Evolutionary conservation across 2,888 invertebrate genomes (phyloP).

Genomic region (Mesochorus sp.): DNA sequence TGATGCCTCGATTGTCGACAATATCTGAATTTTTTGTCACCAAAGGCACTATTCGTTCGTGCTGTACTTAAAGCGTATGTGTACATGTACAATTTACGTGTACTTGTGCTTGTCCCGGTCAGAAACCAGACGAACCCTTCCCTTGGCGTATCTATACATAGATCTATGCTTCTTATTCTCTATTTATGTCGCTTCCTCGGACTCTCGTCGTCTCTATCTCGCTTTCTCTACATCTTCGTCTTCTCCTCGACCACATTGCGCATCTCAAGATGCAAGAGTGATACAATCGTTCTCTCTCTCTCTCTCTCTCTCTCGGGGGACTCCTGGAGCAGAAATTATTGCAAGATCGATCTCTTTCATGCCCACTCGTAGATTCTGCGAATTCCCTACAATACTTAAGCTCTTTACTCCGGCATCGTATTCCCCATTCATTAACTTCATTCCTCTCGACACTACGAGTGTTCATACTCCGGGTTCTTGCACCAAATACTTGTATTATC

Average conservation of each 20-base stretch:
- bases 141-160: constrained; percentile 65
- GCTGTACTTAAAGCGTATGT: constrained; percentile 14
- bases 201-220: constrained; percentile 51
- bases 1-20: background rate
- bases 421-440: constrained; percentile 45
- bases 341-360: constrained; percentile 45
- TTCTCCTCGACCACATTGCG: constrained; percentile 31
- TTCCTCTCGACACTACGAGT: background rate
- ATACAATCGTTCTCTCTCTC: background rate
- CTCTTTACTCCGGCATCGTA: background rate
- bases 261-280: constrained; percentile 30
- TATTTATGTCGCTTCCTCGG: constrained; percentile 55
- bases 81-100: constrained; percentile 4
- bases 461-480: background rate
- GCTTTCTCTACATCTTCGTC: constrained; percentile 37
- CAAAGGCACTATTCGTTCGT: background rate
- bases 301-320: background rate
- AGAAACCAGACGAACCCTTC: constrained; percentile 63
- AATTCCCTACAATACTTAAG: constrained; percentile 34
- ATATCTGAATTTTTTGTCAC: background rate
- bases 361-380: constrained; percentile 21
- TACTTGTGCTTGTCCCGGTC: constrained; percentile 47
- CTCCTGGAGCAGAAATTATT: constrained; percentile 10
- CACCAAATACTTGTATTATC: background rate
- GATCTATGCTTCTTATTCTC: constrained; percentile 62